These are phyloP conservation scores for Drosophila robusta DNA, from an alignment of 2,888 invertebrate genomes.

Conservation along the genomic window DNA sequence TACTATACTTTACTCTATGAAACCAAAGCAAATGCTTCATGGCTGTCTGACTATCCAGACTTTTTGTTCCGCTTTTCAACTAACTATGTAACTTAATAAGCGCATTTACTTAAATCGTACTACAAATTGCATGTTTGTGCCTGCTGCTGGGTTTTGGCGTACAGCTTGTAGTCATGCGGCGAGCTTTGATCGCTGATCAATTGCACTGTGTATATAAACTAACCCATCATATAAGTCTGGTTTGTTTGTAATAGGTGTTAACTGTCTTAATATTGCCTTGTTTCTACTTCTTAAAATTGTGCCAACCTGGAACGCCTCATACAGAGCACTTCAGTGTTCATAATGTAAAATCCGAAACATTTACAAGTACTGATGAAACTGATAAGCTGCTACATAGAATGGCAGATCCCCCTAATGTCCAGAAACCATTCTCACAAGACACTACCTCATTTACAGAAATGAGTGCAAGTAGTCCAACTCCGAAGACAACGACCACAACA, in stretches of 20 bases:
- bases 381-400: slow-evolving; percentile 80
- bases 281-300: slow-evolving; percentile 71
- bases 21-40: slow-evolving; percentile 24
- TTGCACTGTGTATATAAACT: slow-evolving; percentile 73
- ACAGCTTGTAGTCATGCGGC: slow-evolving; percentile 70
- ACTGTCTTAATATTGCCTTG: slow-evolving; percentile 78
- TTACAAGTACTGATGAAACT: slow-evolving; percentile 81
- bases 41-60: slow-evolving; percentile 20
- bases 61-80: slow-evolving; percentile 53
- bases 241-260: slow-evolving; percentile 74
- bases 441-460: slow-evolving; percentile 84
- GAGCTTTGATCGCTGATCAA: slow-evolving; percentile 35
- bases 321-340: slow-evolving; percentile 84
- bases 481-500: slow-evolving; percentile 60
- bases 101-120: slow-evolving; percentile 56
- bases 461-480: slow-evolving; percentile 82
- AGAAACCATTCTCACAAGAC: slow-evolving; percentile 73
- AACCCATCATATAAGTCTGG: slow-evolving; percentile 65
- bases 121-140: slow-evolving; percentile 74
- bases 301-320: slow-evolving; percentile 64
- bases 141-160: slow-evolving; percentile 76
- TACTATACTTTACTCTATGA: slow-evolving; percentile 16
- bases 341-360: slow-evolving; percentile 74
- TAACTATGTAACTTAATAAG: slow-evolving; percentile 37
- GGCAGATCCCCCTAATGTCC: slow-evolving; percentile 60